phyloP scores from a whole-genome alignment of 2,113 vertebrate genomes.

The Eptesicus fuscus region DNA sequence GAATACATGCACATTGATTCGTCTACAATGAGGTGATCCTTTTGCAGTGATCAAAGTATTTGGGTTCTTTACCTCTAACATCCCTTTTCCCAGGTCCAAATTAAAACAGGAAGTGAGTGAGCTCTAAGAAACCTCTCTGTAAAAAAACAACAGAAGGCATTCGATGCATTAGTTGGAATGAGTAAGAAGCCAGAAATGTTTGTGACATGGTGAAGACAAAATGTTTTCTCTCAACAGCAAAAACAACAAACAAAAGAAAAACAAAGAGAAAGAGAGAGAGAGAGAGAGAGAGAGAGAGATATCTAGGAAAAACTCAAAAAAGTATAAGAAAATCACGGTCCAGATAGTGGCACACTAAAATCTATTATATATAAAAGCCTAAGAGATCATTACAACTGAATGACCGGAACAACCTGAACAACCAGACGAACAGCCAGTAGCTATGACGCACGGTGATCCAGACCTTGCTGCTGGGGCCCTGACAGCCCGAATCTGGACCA shows the following conservation, averaged over 20 bases:
- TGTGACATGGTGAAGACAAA: neutral
- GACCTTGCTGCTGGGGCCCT: no score
- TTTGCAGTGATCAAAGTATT: neutral
- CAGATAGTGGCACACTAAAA: neutral
- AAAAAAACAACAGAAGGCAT: neutral
- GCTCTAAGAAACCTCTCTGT: neutral
- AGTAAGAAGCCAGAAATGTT: neutral
- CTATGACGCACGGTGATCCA: no score
- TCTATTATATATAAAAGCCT: no score
- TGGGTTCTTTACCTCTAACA: neutral
- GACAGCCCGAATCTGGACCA: no score
- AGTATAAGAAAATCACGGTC: neutral
- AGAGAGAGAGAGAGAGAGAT: neutral
- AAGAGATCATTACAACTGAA: no score
- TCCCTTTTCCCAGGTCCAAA: neutral
- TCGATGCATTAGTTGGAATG: neutral
- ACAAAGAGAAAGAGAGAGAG: neutral
- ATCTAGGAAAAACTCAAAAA: neutral
- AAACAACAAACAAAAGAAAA: neutral
- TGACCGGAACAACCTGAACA: no score
- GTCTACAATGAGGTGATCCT: neutral
- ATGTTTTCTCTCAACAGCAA: neutral
- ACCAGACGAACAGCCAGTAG: no score
- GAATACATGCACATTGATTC: neutral
- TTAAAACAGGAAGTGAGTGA: neutral